A percentile compares a stretch with the other conserved stretches of the same genome.
Evolutionary conservation across 1,140 invertebrate genomes (phyloP).

Genomic region (Diabrotica undecimpunctata): DNA sequence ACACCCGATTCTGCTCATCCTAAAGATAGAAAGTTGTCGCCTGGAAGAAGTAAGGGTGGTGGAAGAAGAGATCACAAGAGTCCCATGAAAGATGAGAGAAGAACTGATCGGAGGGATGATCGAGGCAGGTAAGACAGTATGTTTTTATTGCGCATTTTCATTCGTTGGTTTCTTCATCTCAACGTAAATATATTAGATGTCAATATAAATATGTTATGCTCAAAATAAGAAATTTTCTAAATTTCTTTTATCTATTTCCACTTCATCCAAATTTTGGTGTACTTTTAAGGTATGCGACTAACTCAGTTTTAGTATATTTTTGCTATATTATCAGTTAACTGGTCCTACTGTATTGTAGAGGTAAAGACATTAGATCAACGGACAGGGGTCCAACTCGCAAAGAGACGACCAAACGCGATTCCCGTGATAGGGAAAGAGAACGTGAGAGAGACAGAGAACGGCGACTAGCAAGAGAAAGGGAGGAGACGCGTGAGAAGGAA

Average conservation of each 20-base stretch:
- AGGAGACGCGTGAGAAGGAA: conserved; percentile 55
- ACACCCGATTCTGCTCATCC: conserved; percentile 44
- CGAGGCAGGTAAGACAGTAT: conserved; percentile 28
- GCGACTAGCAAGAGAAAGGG: conserved; percentile 47
- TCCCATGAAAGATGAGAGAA: conserved; percentile 38
- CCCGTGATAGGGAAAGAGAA: conserved; percentile 42
- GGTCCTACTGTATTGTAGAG: conserved; percentile 19
- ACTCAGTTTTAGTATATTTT: too few species aligned
- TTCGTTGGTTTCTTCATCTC: too few species aligned
- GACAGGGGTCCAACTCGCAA: conserved; percentile 35
- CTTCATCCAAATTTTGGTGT: too few species aligned
- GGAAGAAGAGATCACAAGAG: conserved; percentile 35
- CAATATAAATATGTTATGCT: too few species aligned
- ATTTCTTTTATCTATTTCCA: too few species aligned
- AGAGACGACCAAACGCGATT: conserved; percentile 36
- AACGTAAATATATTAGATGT: too few species aligned
- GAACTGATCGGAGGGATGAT: conserved; percentile 38
- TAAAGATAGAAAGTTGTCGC: conserved; percentile 40
- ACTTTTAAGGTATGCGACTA: too few species aligned
- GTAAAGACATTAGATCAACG: conserved; percentile 24
- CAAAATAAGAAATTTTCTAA: too few species aligned
- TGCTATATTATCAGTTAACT: background rate
- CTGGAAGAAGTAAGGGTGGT: conserved; percentile 31
- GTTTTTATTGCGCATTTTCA: too few species aligned
- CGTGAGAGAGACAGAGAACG: conserved; percentile 52